phyloP scores from a whole-genome alignment of 2,113 vertebrate genomes.

The Oenanthe melanoleuca region DNA sequence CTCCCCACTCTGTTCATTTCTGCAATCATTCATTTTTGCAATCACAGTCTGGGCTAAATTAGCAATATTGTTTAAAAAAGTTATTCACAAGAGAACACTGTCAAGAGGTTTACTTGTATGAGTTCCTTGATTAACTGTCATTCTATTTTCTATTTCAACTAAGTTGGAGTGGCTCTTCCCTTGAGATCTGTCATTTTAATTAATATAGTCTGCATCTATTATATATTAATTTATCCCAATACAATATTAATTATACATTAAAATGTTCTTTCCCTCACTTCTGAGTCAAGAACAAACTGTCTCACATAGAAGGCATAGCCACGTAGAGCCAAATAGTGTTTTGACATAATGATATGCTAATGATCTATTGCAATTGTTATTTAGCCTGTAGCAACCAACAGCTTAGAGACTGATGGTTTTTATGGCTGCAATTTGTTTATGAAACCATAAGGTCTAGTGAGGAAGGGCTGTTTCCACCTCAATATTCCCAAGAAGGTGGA shows the following conservation, averaged over 20 bases:
- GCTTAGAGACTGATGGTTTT: neutral
- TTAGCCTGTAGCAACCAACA: neutral
- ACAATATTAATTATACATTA: neutral
- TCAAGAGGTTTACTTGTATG: neutral
- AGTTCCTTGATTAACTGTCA: conserved; percentile 20
- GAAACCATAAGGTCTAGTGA: neutral
- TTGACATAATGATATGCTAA: neutral
- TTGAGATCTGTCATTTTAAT: conserved; percentile 11
- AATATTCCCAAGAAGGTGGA: neutral
- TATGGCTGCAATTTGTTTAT: neutral
- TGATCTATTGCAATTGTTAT: neutral
- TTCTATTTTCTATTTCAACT: neutral
- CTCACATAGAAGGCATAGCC: neutral
- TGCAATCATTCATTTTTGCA: neutral
- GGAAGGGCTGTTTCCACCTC: neutral
- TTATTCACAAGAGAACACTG: neutral
- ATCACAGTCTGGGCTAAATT: neutral
- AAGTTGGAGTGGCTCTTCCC: neutral
- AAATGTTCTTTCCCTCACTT: neutral
- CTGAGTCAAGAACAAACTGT: neutral
- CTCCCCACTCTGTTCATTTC: neutral
- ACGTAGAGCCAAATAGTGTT: neutral
- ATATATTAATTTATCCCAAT: neutral
- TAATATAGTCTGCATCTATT: neutral
- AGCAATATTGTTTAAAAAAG: neutral